Conservation (phyloP, 2,113 vertebrate genomes). For the Lanius collurio region DNA sequence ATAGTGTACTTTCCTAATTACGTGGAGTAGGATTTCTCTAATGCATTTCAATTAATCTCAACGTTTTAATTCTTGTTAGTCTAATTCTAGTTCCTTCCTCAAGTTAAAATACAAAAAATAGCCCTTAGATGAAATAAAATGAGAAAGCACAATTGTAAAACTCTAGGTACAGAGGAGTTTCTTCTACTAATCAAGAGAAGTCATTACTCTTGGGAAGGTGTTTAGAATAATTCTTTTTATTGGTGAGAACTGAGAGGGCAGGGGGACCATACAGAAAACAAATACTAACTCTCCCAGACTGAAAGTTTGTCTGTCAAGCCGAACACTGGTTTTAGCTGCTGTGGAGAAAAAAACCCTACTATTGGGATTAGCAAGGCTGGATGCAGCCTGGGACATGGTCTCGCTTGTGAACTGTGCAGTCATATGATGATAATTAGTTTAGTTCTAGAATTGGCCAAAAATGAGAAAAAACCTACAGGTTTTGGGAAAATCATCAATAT, state of each 20-base stretch:
- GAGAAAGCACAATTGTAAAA: neutral
- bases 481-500: neutral
- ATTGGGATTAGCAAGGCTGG: neutral
- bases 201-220: neutral
- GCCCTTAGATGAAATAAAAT: neutral
- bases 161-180: neutral
- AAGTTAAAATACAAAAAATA: neutral
- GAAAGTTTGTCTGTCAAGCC: neutral
- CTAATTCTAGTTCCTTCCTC: neutral
- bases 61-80: neutral
- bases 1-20: neutral
- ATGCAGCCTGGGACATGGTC: neutral
- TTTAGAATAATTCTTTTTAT: neutral
- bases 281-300: neutral
- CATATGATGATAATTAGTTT: neutral
- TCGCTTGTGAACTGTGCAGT: neutral
- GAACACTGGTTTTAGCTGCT: neutral
- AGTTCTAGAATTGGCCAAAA: neutral
- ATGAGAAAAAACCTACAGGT: neutral
- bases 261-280: neutral
- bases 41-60: neutral
- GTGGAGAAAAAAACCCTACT: fast-evolving
- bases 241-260: neutral
- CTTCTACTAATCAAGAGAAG: neutral
- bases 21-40: neutral